Base-by-base conservation (phyloP, 2,888 invertebrate species). In the Phanerotoma sp. region DNA sequence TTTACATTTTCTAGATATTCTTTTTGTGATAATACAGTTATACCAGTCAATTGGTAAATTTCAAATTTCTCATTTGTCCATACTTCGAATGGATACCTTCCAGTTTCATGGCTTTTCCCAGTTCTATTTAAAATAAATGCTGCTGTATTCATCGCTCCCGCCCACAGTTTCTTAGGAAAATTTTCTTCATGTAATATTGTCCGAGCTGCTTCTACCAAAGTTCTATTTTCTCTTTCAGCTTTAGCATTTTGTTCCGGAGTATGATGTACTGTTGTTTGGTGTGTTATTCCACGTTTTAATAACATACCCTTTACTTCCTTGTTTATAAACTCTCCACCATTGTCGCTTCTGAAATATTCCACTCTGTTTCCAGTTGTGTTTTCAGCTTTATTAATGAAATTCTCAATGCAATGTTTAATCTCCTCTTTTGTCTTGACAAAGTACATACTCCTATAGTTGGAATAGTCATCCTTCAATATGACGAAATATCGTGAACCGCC, bases 201-300 rank as follows among this genome's bases (percentile, higher is more conserved):
- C 10, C 60, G 56, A 5, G 64, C 62, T 7, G 54, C 57, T 20
- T 63, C 62, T 2, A 60, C 57, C 2, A 66, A 53, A 4, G 62
- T 63, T 13, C 60, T 44, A 44, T 58, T 61, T 25, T 62, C 62
- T 16, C 59, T 52, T 40, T 64, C 62, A 6, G 53, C 61, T 35
- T 62, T 44, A 10, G 60, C 63, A 33, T 61, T 65, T 52, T 63
- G 61, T 32, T 58, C 56, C 6, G 60, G 55, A 4, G 58, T 65
- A 33, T 62, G 60, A 2, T 60, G 58, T 7, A 61, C 50, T 3
- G 61, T 61, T 9, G 60, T 57, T 11, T 58, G 54, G 7, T 52
- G 42, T 7, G 46, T 38, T n/a, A 62, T 64, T 11, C 61, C 63
- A 33, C 44, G 41, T 11, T 32, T n/a, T 9, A 22, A 20, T 4